Evolutionary conservation across 2,113 vertebrate genomes (phyloP), one percentile per base, ranked within the genome.

Genomic region (Butorides virescens): DNA sequence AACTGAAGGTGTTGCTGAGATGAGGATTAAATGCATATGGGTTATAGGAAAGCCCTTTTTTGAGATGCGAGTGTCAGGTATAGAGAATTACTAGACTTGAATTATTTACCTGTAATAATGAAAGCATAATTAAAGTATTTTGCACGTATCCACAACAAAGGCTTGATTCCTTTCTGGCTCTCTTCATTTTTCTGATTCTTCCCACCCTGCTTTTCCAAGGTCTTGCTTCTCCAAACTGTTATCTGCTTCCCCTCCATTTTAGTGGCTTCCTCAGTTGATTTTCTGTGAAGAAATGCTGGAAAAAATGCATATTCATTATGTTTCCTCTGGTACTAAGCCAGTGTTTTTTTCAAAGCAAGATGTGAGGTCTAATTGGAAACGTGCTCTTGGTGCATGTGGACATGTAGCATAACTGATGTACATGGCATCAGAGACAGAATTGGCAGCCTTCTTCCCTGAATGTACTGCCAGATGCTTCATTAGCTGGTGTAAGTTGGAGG

Each of bases 311-410:
- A 66, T 66, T 76, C 56, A 66, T 88, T 90, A 77, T 67, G 46
- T 81, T 96, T 85, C 53, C 53, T 88, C 88, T 94, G 81, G 74
- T 90, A 55, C 1, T 3, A 76, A 88, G 77, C 87, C 81, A 91
- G 81, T 58, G 52, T 90, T 85, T 90, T 91, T 91, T 86, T 73
- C 78, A 88, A 86, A 90, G 78, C 58, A 66, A 58, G 37, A 88
- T 79, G 62, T 86, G 26, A 95, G 59, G 17, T 68, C 59, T 93
- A 58, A 88, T 92, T 94, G 78, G 82, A 83, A 93, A 90, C 59
- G 63, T 86, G 78, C 47, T 71, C 67, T 94, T 17, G 9, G 42
- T 66, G 55, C 68, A 36, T 59, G 73, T 91, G 88, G 85, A 86
- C 70, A 72, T 93, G 82, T 65, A 76, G 50, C n/a, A 62, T 86